Evolutionary conservation across 2,888 invertebrate genomes (phyloP), one percentile per base, ranked within the genome.

Genomic region (Hydrotaea diabolus): DNA sequence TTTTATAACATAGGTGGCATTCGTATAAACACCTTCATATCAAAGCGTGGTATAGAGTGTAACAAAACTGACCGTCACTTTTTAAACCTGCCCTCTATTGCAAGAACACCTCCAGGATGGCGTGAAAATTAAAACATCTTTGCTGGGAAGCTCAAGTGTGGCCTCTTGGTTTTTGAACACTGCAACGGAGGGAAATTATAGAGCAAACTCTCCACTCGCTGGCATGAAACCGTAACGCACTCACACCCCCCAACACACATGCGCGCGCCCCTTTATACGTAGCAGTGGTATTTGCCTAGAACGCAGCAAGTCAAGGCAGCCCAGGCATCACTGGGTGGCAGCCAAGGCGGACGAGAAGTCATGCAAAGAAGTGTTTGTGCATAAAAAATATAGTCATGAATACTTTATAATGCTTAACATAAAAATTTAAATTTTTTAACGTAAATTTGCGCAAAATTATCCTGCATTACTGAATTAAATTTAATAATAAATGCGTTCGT

Each of bases 401-500:
- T 69, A 43, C 46, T 69, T 69, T 46, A 69, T 69, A 46, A 43
- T 69, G 69, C 69, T 46, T 69, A 69, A 69, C 43, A 69, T 73
- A 80, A 74, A 75, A 74, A 66, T 80, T 76, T 59, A 69, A 75
- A 80, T 77, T 62, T 76, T 66, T 71, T 26, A 72, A 83, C 77
- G 43, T 76, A 81, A 76, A 82, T 78, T 84, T 85, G 77, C 71
- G 66, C 64, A 59, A 82, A 85, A 86, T 86, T 82, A 82, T 83
- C 82, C 77, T 75, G 75, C 80, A 80, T 80, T 80, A 82, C 77
- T 73, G 81, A 84, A 86, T 86, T 82, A 86, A 85, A 82, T 86
- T 86, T 85, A 86, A 86, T 86, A 85, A 84, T 85, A 77, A 85
- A 86, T 85, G 82, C 73, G 69, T 77, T 72, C 74, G 46, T 62